phyloP scores from a whole-genome alignment of 2,113 vertebrate genomes.

The Vidua macroura region DNA sequence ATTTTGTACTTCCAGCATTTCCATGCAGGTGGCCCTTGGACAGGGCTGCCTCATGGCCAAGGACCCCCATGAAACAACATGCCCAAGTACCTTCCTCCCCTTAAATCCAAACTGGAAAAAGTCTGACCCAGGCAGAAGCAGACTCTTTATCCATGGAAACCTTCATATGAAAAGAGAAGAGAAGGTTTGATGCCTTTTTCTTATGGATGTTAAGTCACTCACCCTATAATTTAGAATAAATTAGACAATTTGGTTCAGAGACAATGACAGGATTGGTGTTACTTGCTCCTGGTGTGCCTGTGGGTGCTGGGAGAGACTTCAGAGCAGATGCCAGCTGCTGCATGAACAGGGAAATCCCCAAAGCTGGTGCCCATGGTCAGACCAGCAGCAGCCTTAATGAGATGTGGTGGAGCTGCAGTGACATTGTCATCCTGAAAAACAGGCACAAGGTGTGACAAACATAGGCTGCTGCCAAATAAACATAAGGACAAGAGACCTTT shows the following conservation, averaged over 20 bases:
- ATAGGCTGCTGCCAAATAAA: not conserved
- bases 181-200: not conserved
- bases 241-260: not conserved
- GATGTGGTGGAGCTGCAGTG: not conserved
- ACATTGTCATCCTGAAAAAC: not conserved
- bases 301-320: not conserved
- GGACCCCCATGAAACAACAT: not conserved
- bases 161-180: not conserved
- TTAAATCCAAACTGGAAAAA: not conserved
- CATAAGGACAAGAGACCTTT: not conserved
- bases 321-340: not conserved
- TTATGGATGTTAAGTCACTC: not conserved
- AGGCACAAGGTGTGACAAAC: not conserved
- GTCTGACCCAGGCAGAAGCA: not conserved
- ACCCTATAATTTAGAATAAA: not conserved
- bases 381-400: not conserved
- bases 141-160: not conserved
- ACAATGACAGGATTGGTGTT: not conserved
- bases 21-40: not conserved
- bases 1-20: not conserved
- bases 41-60: not conserved
- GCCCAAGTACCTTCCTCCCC: not conserved
- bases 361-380: not conserved
- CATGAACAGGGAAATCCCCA: not conserved
- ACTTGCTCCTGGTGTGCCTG: not conserved